Conservation (phyloP, 2,888 invertebrate species). For the Polylopha cassiicola region DNA sequence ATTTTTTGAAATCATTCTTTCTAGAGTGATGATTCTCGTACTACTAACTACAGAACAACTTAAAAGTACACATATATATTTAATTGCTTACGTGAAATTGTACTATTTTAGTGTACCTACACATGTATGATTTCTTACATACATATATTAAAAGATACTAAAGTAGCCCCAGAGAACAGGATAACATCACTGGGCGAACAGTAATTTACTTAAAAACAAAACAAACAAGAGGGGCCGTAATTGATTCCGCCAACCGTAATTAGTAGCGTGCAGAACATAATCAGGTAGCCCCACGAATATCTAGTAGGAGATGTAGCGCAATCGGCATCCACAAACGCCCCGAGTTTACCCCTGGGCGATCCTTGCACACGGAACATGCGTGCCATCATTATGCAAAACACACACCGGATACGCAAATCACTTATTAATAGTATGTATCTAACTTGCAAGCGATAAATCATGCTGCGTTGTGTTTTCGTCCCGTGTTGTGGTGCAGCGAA, state of each 20-base stretch:
- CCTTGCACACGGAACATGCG: conserved; percentile 39
- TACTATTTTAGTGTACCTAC: no score
- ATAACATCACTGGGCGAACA: background rate
- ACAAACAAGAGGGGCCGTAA: conserved; percentile 12
- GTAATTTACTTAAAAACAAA: conserved; percentile 9
- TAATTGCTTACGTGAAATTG: no score
- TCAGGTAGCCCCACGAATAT: conserved; percentile 19
- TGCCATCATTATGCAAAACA: conserved; percentile 60
- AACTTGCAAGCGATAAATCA: no score
- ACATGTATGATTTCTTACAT: no score
- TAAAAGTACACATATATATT: no score
- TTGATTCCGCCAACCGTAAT: conserved; percentile 17
- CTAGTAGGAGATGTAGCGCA: conserved; percentile 40
- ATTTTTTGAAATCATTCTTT: no score
- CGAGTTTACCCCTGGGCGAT: conserved; percentile 36
- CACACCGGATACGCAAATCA: conserved; percentile 54
- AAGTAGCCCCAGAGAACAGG: no score
- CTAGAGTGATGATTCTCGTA: no score
- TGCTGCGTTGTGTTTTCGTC: no score
- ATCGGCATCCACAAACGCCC: conserved; percentile 31
- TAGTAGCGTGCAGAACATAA: conserved; percentile 17
- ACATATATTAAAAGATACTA: no score
- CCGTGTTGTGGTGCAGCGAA: no score
- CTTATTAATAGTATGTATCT: conserved; percentile 47
- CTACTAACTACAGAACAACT: no score